These are phyloP conservation scores for Meda fulgida DNA, from an alignment of 2,797 vertebrate genomes.

Conservation along the genomic window DNA sequence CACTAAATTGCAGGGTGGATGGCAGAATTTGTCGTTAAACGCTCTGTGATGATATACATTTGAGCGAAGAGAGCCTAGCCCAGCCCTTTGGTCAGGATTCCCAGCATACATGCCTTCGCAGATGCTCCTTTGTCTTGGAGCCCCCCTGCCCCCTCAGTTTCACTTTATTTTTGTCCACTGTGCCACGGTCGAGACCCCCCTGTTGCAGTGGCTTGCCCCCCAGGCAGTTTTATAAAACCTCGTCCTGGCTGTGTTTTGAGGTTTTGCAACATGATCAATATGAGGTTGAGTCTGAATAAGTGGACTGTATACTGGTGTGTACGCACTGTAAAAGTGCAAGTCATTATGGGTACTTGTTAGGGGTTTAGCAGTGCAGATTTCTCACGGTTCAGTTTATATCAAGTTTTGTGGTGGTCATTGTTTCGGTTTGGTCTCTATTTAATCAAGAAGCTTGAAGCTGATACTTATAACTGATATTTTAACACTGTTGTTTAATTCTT, in stretches of 20 bases:
- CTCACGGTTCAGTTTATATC: neutral
- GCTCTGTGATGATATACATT: slow-evolving; percentile 56
- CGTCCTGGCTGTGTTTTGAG: neutral
- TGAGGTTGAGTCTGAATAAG: neutral
- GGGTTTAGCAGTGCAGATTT: neutral
- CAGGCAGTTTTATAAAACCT: slow-evolving; percentile 29
- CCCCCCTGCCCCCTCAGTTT: neutral
- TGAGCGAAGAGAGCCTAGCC: slow-evolving; percentile 50
- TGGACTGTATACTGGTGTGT: slow-evolving; percentile 3
- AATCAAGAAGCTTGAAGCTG: neutral
- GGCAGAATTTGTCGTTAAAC: slow-evolving; percentile 51
- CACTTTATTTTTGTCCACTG: neutral
- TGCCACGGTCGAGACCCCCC: slow-evolving; percentile 9
- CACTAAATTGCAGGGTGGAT: slow-evolving; percentile 68
- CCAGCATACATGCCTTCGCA: slow-evolving; percentile 61
- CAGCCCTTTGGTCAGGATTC: slow-evolving; percentile 62
- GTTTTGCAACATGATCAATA: slow-evolving; percentile 16
- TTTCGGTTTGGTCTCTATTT: neutral
- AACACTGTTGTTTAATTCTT: neutral
- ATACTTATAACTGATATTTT: neutral
- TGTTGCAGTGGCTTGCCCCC: slow-evolving; percentile 37
- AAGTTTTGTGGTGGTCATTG: slow-evolving; percentile 4
- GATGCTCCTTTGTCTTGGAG: slow-evolving; percentile 14
- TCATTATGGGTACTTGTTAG: slow-evolving; percentile 2
- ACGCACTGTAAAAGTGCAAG: neutral